Conservation (phyloP, 2,888 invertebrate species). For the Apodemia duryi region DNA sequence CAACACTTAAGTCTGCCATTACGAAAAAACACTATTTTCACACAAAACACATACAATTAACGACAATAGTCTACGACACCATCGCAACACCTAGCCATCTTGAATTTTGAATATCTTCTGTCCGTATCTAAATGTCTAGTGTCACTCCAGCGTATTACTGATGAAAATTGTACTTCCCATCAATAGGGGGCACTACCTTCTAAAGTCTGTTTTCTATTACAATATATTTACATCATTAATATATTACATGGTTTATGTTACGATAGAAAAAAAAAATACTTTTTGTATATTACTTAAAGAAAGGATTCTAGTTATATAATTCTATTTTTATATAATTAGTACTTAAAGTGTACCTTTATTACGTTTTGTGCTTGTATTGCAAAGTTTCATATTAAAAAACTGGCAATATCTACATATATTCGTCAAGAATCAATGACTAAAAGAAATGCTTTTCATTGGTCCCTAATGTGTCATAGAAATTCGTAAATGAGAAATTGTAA, state of each 20-base stretch:
- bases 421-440: no score
- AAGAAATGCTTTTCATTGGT: no score
- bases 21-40: conserved; percentile 64
- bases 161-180: conserved; percentile 23
- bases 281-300: background rate
- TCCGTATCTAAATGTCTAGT: conserved; percentile 25
- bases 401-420: no score
- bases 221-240: background rate
- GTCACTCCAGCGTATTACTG: conserved; percentile 33
- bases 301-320: no score
- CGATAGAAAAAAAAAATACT: conserved; percentile 1
- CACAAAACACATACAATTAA: conserved; percentile 72
- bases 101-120: conserved; percentile 67
- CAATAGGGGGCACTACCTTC: conserved; percentile 17
- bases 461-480: no score
- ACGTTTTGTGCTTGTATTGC: no score
- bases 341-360: no score
- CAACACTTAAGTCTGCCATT: conserved; percentile 90
- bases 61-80: conserved; percentile 69
- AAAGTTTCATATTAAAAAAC: no score
- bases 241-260: conserved; percentile 30
- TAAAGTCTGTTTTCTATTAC: conserved; percentile 35
- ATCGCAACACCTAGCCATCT: conserved; percentile 76
- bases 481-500: no score
- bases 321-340: no score